Evolutionary conservation across 2,797 vertebrate genomes (phyloP), one percentile per base, ranked within the genome.

Genomic region (Mus caroli): DNA sequence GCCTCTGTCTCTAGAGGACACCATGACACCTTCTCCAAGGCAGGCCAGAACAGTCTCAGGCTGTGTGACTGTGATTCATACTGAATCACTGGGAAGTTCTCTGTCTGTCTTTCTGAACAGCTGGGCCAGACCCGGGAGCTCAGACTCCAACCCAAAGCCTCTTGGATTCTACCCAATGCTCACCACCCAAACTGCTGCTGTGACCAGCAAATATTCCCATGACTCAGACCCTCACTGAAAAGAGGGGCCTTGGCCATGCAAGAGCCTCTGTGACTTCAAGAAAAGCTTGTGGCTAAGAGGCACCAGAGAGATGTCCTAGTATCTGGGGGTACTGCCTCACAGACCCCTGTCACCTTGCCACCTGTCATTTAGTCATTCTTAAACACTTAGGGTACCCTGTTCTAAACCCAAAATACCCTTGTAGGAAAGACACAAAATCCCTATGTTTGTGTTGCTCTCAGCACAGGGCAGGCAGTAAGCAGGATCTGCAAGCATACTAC

Each of bases 1-100:
- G 28, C 43, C 79, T 78, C 60, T 88, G 17, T 64, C 69, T 37
- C 54, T 46, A 24, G 67, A 73, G 11, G 4, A 13, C 4, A 0
- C 34, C 34, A 12, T 79, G 60, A 73, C 20, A 40, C 26, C 84
- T 91, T 40, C 62, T 89, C 19, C 17, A 0, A 34, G 34, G 34
- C 62, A 1, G 1, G 13, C 34, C 52, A 67, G 22, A 60, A 76
- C 12, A 60, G 71, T 73, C 71, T 6, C 0, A 94, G 15, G 43
- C 87, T n/a, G 52, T 5, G 26, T 24, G 10, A 5, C 80, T 85
- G 71, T 93, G 92, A 94, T 69, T 95, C 94, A 95, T 34, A 46
- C 62, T 85, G 93, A 97, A 88, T 92, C 95, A 95, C 15, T 24
- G 62, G 64, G 37, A 40, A 24, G 9, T 52, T 87, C 60, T 5